Base-by-base conservation (phyloP, 2,888 invertebrate species). In the Pseudococcus viburni region DNA sequence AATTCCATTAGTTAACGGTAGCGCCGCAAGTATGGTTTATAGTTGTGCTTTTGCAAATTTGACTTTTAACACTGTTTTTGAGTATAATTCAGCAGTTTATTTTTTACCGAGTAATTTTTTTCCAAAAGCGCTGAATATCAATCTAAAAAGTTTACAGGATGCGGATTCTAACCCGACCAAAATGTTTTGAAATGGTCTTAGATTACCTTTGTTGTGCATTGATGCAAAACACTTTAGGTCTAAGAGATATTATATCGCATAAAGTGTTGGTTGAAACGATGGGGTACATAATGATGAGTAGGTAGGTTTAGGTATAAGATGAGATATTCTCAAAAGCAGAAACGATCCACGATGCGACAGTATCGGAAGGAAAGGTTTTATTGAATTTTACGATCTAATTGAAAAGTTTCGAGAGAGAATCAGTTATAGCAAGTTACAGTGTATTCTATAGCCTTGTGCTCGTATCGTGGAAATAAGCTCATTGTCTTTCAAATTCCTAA, bases 401-500 rank as follows among this genome's bases (percentile, higher is more conserved):
- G 80, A 83, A 46, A 83, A 83, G 80, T 83, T 46, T 83, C 46
- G 19, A 46, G 46, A 83, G 46, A n/a, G 46, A 83, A 46, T 42
- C 80, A 22, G 80, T 83, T 46, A 33, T 33, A 12, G 80, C 7
- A 83, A 83, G 80, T 83, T 83, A 83, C 80, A 73, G 17, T 33
- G 64, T 64, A 19, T 11, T 22, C 17, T 42, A 42, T 77, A 77
- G 77, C 77, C 17, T 39, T 42, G n/a, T 83, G 80, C 46, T 83
- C 80, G 17, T 7, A 46, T 46, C 46, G 42, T 19, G 46, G 80
- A 83, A 83, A 83, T 83, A 83, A 83, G 46, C 80, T 46, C 46
- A 80, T 83, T 83, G 80, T 83, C 80, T 83, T 46, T 83, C 80
- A 83, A 33, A 83, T 83, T 83, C 80, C 46, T 46, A 83, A 83